Evolutionary conservation across 1,140 invertebrate species (phyloP).

Genomic region (Conus ventricosus): DNA sequence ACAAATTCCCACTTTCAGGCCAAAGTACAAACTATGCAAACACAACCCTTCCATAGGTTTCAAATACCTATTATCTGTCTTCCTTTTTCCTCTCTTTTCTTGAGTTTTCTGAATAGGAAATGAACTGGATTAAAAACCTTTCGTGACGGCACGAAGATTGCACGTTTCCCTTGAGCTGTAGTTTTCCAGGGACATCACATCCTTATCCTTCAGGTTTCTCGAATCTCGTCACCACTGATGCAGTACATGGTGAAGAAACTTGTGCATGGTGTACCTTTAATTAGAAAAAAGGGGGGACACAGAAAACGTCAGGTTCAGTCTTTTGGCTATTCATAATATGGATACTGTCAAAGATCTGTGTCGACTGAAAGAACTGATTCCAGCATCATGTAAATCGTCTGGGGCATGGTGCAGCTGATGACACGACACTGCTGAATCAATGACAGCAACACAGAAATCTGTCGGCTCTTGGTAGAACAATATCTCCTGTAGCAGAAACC

Average conservation of each 20-base stretch:
- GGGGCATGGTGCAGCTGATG: slow-evolving; percentile 60
- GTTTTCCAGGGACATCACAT: background rate
- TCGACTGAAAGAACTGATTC: slow-evolving; percentile 36
- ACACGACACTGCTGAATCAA: slow-evolving; percentile 60
- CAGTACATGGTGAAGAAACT: slow-evolving; percentile 65
- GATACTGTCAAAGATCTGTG: slow-evolving; percentile 18
- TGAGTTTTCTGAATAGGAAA: too few relatives aligned
- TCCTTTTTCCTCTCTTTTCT: too few relatives aligned
- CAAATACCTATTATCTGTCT: too few relatives aligned
- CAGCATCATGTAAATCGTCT: slow-evolving; percentile 50
- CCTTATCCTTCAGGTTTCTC: slow-evolving; percentile 49
- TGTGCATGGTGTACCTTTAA: slow-evolving; percentile 65
- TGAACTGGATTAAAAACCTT: too few relatives aligned
- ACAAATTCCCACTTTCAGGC: too few relatives aligned
- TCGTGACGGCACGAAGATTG: too few relatives aligned
- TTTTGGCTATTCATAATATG: slow-evolving; percentile 28
- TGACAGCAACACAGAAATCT: slow-evolving; percentile 60
- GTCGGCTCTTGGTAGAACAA: slow-evolving; percentile 28
- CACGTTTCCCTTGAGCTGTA: too few relatives aligned
- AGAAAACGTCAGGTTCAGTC: slow-evolving; percentile 49
- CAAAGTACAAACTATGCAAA: too few relatives aligned
- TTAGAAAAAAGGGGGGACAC: slow-evolving; percentile 58
- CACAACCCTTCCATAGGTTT: too few relatives aligned
- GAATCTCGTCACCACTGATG: slow-evolving; percentile 60
- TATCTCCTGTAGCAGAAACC: background rate